A percentile compares a stretch with the other conserved stretches of the same genome.
Conservation (phyloP, 1,140 invertebrate species). For the Drosophila ohnishii region DNA sequence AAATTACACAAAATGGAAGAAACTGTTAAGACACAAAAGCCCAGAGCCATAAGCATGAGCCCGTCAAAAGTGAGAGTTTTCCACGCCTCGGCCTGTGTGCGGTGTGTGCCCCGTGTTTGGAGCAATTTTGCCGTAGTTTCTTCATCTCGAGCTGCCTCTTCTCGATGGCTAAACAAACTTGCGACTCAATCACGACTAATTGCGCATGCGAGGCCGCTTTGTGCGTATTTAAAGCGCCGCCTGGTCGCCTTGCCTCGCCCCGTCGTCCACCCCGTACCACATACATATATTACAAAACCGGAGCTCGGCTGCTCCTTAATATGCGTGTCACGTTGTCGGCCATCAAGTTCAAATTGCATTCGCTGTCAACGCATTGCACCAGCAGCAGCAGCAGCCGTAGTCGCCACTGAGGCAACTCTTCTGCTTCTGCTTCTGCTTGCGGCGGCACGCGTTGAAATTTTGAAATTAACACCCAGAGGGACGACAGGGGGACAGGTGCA, state of each 20-base stretch:
- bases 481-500: constrained; percentile 29
- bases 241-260: constrained; percentile 10
- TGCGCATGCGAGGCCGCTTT: constrained; percentile 74
- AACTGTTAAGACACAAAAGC: constrained; percentile 48
- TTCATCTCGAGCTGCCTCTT: constrained; percentile 45
- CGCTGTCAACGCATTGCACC: constrained; percentile 78
- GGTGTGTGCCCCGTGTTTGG: constrained; percentile 30
- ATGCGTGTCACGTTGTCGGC: constrained; percentile 81
- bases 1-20: constrained; percentile 42
- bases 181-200: constrained; percentile 81
- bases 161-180: constrained; percentile 70
- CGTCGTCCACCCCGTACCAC: not conserved
- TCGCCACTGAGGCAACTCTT: not conserved
- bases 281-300: constrained; percentile 70
- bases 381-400: constrained; percentile 5
- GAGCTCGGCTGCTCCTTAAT: constrained; percentile 67
- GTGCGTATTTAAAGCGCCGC: constrained; percentile 79
- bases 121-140: constrained; percentile 50
- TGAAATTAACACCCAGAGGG: constrained; percentile 75
- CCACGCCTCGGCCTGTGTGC: constrained; percentile 54
- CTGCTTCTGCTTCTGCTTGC: constrained; percentile 8
- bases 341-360: constrained; percentile 83
- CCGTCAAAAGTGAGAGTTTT: constrained; percentile 78
- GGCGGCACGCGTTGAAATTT: constrained; percentile 76
- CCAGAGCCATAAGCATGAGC: constrained; percentile 22